Conservation (phyloP, 2,113 vertebrate species). For the Myrmecobius fasciatus region DNA sequence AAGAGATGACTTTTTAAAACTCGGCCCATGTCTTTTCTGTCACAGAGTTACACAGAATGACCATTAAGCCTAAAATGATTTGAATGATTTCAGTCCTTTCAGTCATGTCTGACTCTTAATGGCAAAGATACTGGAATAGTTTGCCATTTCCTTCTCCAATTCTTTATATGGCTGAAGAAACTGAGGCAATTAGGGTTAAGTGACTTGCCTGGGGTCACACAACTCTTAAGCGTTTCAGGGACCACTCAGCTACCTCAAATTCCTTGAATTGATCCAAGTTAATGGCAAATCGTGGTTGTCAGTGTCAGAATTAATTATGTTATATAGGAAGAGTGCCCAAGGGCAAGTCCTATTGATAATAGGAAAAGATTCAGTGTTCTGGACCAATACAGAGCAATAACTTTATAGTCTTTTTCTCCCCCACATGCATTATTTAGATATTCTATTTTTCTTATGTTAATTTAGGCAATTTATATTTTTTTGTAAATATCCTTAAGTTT, state of each 20-base stretch:
- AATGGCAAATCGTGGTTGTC: slow-evolving; percentile 34
- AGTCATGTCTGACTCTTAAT: background rate
- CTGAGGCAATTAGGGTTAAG: background rate
- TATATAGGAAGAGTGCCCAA: background rate
- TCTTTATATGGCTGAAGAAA: background rate
- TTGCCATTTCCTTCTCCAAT: background rate
- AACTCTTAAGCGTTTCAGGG: background rate
- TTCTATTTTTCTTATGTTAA: background rate
- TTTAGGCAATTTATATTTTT: too few relatives aligned
- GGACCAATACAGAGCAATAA: background rate
- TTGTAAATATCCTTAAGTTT: too few relatives aligned
- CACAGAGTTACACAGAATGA: background rate
- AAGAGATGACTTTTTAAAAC: background rate
- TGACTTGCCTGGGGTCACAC: background rate
- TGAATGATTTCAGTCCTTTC: background rate
- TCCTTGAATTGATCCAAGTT: slow-evolving; percentile 10
- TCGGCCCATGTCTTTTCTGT: background rate
- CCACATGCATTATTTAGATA: too few relatives aligned
- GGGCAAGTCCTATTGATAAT: slow-evolving; percentile 3
- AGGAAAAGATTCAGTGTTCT: background rate
- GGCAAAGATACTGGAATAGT: background rate
- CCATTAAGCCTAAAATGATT: background rate
- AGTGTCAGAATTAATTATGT: slow-evolving; percentile 40
- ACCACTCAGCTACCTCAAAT: background rate
- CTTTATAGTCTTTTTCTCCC: background rate